phyloP scores from a whole-genome alignment of 1,140 invertebrate genomes.

The Plectrocnemia conspersa region DNA sequence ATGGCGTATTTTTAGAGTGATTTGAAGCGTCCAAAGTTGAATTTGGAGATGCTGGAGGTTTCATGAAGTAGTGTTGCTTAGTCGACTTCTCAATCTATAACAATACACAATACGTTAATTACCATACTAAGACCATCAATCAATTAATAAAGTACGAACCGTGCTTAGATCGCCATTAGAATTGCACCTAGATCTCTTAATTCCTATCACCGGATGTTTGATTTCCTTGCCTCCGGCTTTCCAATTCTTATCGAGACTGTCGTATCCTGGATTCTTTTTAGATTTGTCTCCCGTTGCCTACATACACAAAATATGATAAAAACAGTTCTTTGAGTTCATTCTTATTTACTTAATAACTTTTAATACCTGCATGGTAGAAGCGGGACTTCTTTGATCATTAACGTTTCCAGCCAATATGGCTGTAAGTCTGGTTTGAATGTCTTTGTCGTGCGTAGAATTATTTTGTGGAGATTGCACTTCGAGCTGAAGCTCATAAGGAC shows the following conservation, averaged over 20 bases:
- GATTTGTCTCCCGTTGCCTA: constrained; percentile 2
- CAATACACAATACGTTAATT: constrained; percentile 16
- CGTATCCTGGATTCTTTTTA: constrained; percentile 15
- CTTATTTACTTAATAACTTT: background rate
- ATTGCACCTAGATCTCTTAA: constrained; percentile 37
- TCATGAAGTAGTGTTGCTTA: constrained; percentile 44
- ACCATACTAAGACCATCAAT: background rate
- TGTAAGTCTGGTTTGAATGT: constrained; percentile 29
- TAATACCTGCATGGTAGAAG: constrained; percentile 14
- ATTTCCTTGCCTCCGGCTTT: constrained; percentile 14
- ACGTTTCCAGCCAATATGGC: constrained; percentile 6
- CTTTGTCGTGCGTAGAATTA: constrained; percentile 42
- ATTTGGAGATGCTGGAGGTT: constrained; percentile 41
- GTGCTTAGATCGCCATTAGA: constrained; percentile 51
- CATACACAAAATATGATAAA: background rate
- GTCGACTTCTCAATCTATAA: constrained; percentile 51
- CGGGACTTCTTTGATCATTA: constrained; percentile 16
- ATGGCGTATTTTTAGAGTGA: constrained; percentile 39
- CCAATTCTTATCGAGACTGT: constrained; percentile 21
- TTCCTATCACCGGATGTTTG: constrained; percentile 24
- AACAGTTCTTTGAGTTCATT: background rate
- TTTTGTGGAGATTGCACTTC: constrained; percentile 54
- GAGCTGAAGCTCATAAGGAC: constrained; percentile 80
- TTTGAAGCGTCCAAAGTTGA: constrained; percentile 46
- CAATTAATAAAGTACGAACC: constrained; percentile 38